phyloP scores from a whole-genome alignment of 2,113 vertebrate genomes.

The Rhodinocichla rosea region DNA sequence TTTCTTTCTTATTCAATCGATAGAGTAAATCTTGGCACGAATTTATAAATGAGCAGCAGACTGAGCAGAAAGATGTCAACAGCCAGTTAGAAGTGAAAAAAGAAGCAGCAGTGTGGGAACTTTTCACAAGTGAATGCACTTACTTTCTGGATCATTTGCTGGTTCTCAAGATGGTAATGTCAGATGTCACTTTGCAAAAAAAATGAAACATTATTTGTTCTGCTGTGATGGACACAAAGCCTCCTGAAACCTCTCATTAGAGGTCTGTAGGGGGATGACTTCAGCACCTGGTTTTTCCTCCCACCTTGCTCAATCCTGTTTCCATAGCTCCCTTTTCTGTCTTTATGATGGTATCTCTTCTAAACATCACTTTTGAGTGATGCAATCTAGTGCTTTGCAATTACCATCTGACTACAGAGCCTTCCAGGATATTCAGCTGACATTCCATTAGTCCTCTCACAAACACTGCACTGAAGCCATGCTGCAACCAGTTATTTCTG shows the following conservation, averaged over 20 bases:
- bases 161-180: slow-evolving; percentile 87
- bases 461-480: neutral
- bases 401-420: neutral
- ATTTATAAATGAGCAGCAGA: slow-evolving; percentile 74
- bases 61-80: slow-evolving; percentile 49
- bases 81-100: slow-evolving; percentile 70
- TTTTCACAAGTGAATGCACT: slow-evolving; percentile 90
- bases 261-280: neutral
- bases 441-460: neutral
- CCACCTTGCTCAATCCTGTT: neutral
- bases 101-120: slow-evolving; percentile 86
- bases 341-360: neutral
- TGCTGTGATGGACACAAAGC: neutral
- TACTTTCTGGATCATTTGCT: slow-evolving; percentile 93
- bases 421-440: neutral
- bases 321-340: neutral
- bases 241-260: neutral
- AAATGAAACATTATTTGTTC: neutral
- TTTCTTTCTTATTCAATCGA: slow-evolving; percentile 13
- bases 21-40: slow-evolving; percentile 82
- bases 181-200: neutral
- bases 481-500: neutral
- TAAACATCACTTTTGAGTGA: neutral
- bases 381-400: neutral
- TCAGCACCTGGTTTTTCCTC: neutral